Evolutionary conservation across 2,888 invertebrate genomes (phyloP).

Genomic region (Pelosia muscerda): DNA sequence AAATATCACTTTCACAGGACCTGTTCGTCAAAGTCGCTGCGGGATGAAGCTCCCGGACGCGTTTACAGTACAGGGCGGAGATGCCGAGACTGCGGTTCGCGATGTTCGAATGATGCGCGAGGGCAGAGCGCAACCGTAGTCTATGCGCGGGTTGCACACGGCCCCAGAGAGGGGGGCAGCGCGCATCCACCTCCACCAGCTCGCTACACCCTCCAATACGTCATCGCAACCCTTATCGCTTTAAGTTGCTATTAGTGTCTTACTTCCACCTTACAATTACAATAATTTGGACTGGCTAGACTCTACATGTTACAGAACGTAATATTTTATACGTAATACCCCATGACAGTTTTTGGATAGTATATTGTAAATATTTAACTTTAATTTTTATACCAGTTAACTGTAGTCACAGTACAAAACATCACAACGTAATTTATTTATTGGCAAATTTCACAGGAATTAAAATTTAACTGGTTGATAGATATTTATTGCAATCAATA

Average conservation of each 20-base stretch:
- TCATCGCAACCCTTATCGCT: constrained; percentile 34
- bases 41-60: constrained; percentile 85
- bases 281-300: background rate
- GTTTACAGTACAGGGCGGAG: constrained; percentile 81
- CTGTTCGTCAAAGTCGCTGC: constrained; percentile 86
- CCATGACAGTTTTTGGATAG: background rate
- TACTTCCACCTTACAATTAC: background rate
- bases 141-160: constrained; percentile 85
- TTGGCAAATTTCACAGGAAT: background rate
- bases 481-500: background rate
- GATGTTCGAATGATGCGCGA: constrained; percentile 86
- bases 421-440: background rate
- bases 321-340: background rate
- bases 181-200: constrained; percentile 60
- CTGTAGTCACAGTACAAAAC: background rate
- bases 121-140: constrained; percentile 82
- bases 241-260: constrained; percentile 9
- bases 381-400: background rate
- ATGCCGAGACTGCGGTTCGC: constrained; percentile 85
- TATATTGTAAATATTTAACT: background rate
- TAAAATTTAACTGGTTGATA: background rate
- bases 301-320: background rate
- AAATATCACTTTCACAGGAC: constrained; percentile 83
- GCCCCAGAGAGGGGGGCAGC: constrained; percentile 83
- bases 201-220: constrained; percentile 36